A percentile compares a stretch with the other conserved stretches of the same genome.
These are phyloP conservation scores for Galleria mellonella DNA, from an alignment of 1,140 invertebrate species.

Conservation along the genomic window DNA sequence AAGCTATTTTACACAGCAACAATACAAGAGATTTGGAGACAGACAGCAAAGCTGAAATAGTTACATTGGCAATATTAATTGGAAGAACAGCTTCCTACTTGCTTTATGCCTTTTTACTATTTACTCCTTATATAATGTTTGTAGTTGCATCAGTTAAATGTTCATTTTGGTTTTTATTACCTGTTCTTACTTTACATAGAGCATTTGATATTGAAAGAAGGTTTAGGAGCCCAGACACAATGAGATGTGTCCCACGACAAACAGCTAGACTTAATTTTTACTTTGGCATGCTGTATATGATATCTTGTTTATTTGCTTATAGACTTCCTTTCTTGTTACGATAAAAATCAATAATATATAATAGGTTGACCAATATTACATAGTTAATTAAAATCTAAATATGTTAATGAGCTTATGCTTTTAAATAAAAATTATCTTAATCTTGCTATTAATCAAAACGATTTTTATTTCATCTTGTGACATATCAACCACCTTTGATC, in stretches of 20 bases:
- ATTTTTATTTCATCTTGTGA: too few species aligned
- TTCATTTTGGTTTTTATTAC: conserved; percentile 91
- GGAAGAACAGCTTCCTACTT: conserved; percentile 93
- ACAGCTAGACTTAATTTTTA: conserved; percentile 94
- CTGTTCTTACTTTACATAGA: conserved; percentile 88
- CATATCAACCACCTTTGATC: too few species aligned
- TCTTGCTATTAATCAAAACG: too few species aligned
- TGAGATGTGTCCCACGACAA: conserved; percentile 88
- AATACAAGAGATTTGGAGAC: conserved; percentile 93
- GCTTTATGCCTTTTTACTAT: conserved; percentile 92
- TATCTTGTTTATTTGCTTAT: conserved; percentile 81
- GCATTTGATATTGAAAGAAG: conserved; percentile 94
- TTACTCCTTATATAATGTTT: conserved; percentile 93
- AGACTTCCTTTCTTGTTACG: conserved; percentile 73
- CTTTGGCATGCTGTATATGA: conserved; percentile 91
- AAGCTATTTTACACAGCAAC: conserved; percentile 96
- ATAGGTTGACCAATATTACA: conserved; percentile 2
- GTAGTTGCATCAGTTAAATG: conserved; percentile 88
- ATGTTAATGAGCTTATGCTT: conserved; percentile 27
- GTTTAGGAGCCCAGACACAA: conserved; percentile 85
- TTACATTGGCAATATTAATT: conserved; percentile 95
- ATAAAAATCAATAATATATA: conserved; percentile 9
- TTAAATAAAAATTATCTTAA: background rate
- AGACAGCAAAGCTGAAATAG: conserved; percentile 90
- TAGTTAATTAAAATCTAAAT: conserved; percentile 8